A percentile compares a stretch with the other conserved stretches of the same genome.
These are phyloP conservation scores for Peromyscus californicus DNA, from an alignment of 2,113 vertebrate genomes.

Conservation along the genomic window DNA sequence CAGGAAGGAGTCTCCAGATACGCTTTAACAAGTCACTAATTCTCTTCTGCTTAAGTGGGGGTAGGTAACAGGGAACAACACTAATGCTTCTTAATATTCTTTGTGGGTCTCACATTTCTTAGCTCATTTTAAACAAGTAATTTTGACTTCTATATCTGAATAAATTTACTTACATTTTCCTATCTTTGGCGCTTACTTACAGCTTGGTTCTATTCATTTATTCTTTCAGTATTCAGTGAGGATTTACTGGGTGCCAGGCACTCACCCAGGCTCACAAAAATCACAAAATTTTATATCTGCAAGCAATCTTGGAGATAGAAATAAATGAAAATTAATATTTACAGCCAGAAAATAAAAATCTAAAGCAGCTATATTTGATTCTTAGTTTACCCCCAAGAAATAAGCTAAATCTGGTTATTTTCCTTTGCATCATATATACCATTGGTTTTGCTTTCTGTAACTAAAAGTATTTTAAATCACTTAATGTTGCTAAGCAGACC, in stretches of 20 bases:
- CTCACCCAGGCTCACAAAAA: slow-evolving; percentile 41
- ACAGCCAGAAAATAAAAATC: slow-evolving; percentile 33
- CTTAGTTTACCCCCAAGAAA: neutral
- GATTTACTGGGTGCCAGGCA: slow-evolving; percentile 35
- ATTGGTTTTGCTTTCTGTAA: neutral
- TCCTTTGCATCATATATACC: neutral
- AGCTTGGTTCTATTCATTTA: slow-evolving; percentile 51
- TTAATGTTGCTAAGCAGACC: neutral
- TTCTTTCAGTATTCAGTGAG: slow-evolving; percentile 61
- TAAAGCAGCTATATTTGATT: slow-evolving; percentile 25
- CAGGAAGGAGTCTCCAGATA: neutral
- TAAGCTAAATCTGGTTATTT: slow-evolving; percentile 17
- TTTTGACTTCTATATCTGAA: slow-evolving; percentile 10
- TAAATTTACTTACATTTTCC: slow-evolving; percentile 48
- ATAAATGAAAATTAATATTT: slow-evolving; percentile 60
- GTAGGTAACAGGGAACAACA: neutral
- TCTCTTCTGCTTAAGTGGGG: neutral
- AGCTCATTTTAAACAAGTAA: slow-evolving; percentile 37
- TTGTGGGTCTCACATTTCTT: slow-evolving; percentile 8
- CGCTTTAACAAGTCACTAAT: neutral
- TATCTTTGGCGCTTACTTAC: slow-evolving; percentile 36
- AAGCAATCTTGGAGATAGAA: slow-evolving; percentile 45
- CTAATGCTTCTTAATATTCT: slow-evolving; percentile 1
- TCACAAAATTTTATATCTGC: slow-evolving; percentile 50
- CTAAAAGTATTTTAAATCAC: neutral